A percentile compares a stretch with the other conserved stretches of the same genome.
Conservation (phyloP, 2,888 invertebrate genomes). For the Leucophora obtusa region DNA sequence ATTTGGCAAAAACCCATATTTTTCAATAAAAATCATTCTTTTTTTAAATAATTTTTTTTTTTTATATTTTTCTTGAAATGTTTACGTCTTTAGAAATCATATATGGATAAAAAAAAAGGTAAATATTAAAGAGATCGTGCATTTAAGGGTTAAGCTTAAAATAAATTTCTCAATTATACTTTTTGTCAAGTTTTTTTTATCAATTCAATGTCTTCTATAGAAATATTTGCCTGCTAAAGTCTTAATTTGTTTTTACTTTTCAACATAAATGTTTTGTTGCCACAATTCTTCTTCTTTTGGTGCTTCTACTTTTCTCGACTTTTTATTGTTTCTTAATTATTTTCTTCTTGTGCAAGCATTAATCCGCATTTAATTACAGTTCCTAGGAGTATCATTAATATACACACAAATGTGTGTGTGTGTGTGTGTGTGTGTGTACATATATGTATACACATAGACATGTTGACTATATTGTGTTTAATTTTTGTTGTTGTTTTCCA, state of each 20-base stretch:
- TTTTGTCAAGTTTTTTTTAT: slow-evolving; percentile 11
- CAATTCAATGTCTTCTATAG: slow-evolving; percentile 35
- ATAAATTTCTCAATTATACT: background rate
- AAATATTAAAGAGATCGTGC: too few relatives aligned
- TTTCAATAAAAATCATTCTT: too few relatives aligned
- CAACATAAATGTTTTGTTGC: background rate
- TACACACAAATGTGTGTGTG: background rate
- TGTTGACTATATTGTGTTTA: background rate
- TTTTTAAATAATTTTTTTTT: too few relatives aligned
- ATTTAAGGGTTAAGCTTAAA: too few relatives aligned
- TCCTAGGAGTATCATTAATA: slow-evolving; percentile 24
- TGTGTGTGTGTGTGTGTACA: background rate
- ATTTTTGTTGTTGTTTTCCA: background rate
- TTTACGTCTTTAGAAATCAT: too few relatives aligned
- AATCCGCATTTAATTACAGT: slow-evolving; percentile 64
- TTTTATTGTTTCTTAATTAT: slow-evolving; percentile 55
- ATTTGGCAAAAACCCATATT: too few relatives aligned
- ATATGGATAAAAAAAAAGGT: too few relatives aligned
- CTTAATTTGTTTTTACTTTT: slow-evolving; percentile 43
- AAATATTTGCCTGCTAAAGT: slow-evolving; percentile 35
- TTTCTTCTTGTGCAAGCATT: slow-evolving; percentile 45
- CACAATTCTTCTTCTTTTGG: background rate
- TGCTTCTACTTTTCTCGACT: slow-evolving; percentile 8
- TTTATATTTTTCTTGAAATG: too few relatives aligned
- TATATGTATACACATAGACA: too few relatives aligned